Evolutionary conservation across 2,797 vertebrate species (phyloP).

Genomic region (Platalea minor): DNA sequence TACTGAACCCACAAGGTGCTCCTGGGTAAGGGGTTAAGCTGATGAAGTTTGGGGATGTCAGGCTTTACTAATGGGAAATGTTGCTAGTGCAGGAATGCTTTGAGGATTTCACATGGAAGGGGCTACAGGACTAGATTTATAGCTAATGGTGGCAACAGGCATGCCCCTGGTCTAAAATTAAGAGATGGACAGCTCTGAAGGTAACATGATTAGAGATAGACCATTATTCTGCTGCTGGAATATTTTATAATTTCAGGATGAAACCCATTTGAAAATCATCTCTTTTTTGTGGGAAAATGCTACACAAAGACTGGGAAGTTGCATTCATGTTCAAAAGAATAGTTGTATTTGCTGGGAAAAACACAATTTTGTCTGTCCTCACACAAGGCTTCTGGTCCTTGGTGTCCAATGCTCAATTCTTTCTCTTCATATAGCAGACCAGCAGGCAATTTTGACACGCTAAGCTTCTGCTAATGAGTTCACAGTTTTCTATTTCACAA

Average conservation of each 20-base stretch:
- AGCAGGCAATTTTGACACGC: neutral
- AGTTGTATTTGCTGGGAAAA: neutral
- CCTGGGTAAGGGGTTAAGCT: neutral
- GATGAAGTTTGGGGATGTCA: neutral
- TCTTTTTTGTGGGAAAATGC: neutral
- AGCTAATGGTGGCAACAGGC: neutral
- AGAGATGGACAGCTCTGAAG: neutral
- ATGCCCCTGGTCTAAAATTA: neutral
- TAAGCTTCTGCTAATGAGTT: neutral
- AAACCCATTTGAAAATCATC: neutral
- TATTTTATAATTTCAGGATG: neutral
- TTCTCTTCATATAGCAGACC: neutral
- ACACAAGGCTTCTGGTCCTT: neutral
- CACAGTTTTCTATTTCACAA: neutral
- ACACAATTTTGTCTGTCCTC: rapidly evolving
- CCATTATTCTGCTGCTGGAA: neutral
- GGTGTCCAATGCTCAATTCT: neutral
- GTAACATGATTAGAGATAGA: neutral
- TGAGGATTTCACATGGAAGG: neutral
- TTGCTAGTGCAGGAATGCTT: neutral
- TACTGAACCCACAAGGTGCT: neutral
- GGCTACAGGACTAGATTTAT: neutral
- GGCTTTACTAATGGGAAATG: neutral
- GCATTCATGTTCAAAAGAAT: neutral
- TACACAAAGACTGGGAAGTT: neutral